These are phyloP conservation scores for Pelusios castaneus DNA, from an alignment of 2,113 vertebrate species.

Conservation along the genomic window DNA sequence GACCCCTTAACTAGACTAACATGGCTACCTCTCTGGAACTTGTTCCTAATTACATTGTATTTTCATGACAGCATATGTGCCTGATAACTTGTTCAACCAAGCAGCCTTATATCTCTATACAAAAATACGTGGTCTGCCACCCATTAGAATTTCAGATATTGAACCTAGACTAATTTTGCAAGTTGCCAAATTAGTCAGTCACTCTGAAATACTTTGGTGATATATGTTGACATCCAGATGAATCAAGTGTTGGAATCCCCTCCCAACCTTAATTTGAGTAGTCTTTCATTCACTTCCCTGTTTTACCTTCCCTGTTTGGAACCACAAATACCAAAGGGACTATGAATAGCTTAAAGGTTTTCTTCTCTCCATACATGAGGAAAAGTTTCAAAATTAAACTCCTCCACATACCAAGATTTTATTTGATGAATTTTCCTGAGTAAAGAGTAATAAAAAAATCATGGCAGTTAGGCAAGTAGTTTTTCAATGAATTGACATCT, in stretches of 20 bases:
- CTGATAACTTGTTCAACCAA: neutral
- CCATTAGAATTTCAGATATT: neutral
- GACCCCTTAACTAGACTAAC: no score
- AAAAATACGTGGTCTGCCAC: neutral
- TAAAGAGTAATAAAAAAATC: neutral
- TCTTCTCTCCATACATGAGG: slow-evolving; percentile 22
- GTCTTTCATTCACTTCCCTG: neutral
- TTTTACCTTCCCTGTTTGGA: slow-evolving; percentile 18
- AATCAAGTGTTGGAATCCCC: neutral
- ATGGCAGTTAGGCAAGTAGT: neutral
- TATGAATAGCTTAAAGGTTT: neutral
- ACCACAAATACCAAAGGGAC: neutral
- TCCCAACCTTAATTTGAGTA: neutral
- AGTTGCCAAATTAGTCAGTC: neutral
- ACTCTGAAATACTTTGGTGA: neutral
- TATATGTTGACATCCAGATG: neutral
- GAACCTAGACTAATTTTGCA: neutral
- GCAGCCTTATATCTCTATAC: neutral
- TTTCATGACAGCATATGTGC: neutral
- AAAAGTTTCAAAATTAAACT: slow-evolving; percentile 57
- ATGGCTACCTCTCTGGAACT: no score
- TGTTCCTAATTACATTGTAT: rapidly evolving
- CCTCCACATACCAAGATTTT: slow-evolving; percentile 40
- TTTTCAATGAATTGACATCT: slow-evolving; percentile 31
- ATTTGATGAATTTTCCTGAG: slow-evolving; percentile 33